A percentile compares a stretch with the other conserved stretches of the same genome.
phyloP scores from a whole-genome alignment of 2,888 invertebrate species.

The Pristionchus japonicus region DNA sequence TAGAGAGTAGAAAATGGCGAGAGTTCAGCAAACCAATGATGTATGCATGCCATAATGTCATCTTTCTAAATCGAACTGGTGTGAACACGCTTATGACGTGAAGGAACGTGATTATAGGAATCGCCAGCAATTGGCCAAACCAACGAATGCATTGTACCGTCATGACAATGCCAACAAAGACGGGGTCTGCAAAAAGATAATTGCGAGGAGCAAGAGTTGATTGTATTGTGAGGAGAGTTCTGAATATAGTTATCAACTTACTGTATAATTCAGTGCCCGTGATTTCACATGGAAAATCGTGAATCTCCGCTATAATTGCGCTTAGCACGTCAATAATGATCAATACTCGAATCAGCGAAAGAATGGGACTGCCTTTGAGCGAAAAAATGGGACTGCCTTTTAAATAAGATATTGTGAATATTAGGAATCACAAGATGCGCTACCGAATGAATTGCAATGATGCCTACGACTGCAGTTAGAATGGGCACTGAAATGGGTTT shows the following conservation, averaged over 20 bases:
- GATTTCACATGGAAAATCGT: conserved; percentile 6
- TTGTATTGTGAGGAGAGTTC: neutral
- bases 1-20: neutral
- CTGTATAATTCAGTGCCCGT: neutral
- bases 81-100: neutral
- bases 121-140: neutral
- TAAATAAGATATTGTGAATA: neutral
- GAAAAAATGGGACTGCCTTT: too few species aligned
- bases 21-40: neutral
- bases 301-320: neutral
- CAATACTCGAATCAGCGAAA: neutral
- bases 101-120: neutral
- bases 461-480: neutral
- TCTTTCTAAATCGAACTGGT: neutral
- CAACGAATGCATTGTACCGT: conserved; percentile 1
- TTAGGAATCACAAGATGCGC: too few species aligned
- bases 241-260: neutral
- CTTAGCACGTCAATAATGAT: neutral
- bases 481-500: neutral
- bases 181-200: neutral
- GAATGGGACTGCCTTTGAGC: neutral
- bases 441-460: neutral
- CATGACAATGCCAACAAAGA: neutral
- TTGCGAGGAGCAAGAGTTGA: too few species aligned
- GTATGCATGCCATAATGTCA: neutral